Percentiles rank a stretch among this genome's conserved stretches.
These are phyloP conservation scores for Tuta absoluta DNA, from an alignment of 2,888 invertebrate genomes.

Conservation along the genomic window DNA sequence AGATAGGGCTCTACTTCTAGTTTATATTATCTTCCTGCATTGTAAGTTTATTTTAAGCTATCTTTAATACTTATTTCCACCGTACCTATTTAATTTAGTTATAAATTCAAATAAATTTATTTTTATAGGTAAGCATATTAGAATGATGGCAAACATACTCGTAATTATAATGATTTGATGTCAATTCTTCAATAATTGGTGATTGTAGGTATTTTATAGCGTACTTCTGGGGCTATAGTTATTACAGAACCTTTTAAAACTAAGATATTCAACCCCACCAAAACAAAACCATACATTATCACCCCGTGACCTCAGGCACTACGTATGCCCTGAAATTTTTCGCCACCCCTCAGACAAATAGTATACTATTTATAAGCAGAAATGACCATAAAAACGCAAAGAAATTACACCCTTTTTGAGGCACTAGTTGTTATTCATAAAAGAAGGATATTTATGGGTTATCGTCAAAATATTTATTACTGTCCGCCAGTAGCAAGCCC, in stretches of 20 bases:
- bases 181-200: too few relatives aligned
- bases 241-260: neutral
- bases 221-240: too few relatives aligned
- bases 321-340: constrained; percentile 55
- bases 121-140: too few relatives aligned
- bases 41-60: too few relatives aligned
- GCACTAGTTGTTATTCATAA: constrained; percentile 77
- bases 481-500: constrained; percentile 74
- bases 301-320: constrained; percentile 23
- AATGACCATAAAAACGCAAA: constrained; percentile 70
- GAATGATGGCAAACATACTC: too few relatives aligned
- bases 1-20: too few relatives aligned
- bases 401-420: constrained; percentile 70
- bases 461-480: constrained; percentile 82
- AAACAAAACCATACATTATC: constrained; percentile 17
- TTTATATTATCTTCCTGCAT: too few relatives aligned
- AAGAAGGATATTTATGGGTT: constrained; percentile 77
- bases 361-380: constrained; percentile 71
- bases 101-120: too few relatives aligned
- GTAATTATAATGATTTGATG: too few relatives aligned
- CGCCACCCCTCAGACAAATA: constrained; percentile 64
- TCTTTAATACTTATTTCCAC: too few relatives aligned
- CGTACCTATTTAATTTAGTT: too few relatives aligned
- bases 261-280: constrained; percentile 1
- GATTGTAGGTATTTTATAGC: too few relatives aligned